These are phyloP conservation scores for Patiria pectinifera DNA, from an alignment of 53 echinoderm and acorn worm species.

Conservation along the genomic window DNA sequence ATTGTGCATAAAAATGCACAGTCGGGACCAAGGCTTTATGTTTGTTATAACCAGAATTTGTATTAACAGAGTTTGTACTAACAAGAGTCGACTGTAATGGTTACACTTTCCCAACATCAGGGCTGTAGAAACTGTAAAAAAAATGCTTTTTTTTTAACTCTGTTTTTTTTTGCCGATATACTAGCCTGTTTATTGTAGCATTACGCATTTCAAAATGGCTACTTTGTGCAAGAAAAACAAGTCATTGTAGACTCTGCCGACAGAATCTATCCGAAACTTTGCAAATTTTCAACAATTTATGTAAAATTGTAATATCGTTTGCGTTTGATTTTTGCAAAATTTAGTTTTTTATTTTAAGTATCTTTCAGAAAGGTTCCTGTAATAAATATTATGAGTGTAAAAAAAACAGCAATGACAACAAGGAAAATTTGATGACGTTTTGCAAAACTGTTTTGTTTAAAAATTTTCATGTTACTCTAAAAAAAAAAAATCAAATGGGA, in stretches of 20 bases:
- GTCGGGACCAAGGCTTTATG: no score
- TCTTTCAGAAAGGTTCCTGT: constrained; percentile 10
- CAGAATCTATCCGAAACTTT: neutral
- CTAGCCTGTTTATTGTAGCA: no score
- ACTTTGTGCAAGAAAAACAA: neutral
- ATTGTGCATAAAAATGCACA: no score
- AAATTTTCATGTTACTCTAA: constrained; percentile 5
- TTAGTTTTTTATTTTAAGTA: constrained; percentile 3
- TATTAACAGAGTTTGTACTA: no score
- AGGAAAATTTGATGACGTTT: constrained; percentile 51
- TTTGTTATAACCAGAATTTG: no score
- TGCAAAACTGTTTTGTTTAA: constrained; percentile 22
- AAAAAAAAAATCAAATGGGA: constrained; percentile 21
- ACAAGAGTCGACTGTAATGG: no score
- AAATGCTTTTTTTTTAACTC: neutral
- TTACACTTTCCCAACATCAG: no score
- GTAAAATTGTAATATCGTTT: constrained; percentile 4
- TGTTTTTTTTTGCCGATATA: neutral
- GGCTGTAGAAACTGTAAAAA: neutral
- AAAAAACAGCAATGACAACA: constrained; percentile 6
- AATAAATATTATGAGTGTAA: constrained; percentile 32
- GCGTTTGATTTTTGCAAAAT: neutral
- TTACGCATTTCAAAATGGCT: neutral
- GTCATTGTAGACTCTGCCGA: no score
- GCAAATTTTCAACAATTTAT: neutral